Base-by-base conservation (phyloP, 2,797 vertebrate genomes). In the Glyptemys insculpta region DNA sequence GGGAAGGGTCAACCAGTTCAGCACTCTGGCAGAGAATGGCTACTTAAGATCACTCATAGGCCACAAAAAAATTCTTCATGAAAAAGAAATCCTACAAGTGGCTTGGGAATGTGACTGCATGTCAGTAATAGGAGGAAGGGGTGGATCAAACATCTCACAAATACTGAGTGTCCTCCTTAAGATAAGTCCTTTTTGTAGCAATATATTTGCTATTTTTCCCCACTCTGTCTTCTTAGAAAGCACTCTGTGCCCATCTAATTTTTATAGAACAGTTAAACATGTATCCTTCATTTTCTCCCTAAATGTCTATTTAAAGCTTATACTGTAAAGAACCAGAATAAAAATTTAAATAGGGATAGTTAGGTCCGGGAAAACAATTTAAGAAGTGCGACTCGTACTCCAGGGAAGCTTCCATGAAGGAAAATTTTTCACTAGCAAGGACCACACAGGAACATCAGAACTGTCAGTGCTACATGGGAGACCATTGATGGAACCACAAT, bases 51-150 rank as follows among this genome's bases (percentile, higher is more conserved):
- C 5, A 91, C 5, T 80, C 10, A 62, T 89, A 84, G 1, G 8
- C 1, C 85, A 83, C 27, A 81, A 79, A 91, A 90, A 85, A 92
- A 54, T 65, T 81, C 16, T 88, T 87, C 52, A 91, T 8, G 91
- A 62, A 79, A 44, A 5, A 1, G 4, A 59, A 89, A 12, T 94
- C 89, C 76, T 81, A 23, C 90, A 84, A 89, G 89, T 85, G 87
- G 78, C 49, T 34, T 94, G 47, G 41, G 92, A 90, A 72, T 10
- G 16, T 1, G 0, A 80, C 12, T 89, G 53, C 57, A 29, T 54
- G 95, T 86, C 90, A 96, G 89, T 89, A 80, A 91, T 83, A 92
- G 78, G 56, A 94, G 85, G 91, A 95, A 94, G 81, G 81, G 86
- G 34, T 16, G 90, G 88, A 94, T 90, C 79, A 92, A 95, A 90